Evolutionary conservation across 2,888 invertebrate species (phyloP), one percentile per base, ranked within the genome.

Genomic region (Yponomeuta plumbellus): DNA sequence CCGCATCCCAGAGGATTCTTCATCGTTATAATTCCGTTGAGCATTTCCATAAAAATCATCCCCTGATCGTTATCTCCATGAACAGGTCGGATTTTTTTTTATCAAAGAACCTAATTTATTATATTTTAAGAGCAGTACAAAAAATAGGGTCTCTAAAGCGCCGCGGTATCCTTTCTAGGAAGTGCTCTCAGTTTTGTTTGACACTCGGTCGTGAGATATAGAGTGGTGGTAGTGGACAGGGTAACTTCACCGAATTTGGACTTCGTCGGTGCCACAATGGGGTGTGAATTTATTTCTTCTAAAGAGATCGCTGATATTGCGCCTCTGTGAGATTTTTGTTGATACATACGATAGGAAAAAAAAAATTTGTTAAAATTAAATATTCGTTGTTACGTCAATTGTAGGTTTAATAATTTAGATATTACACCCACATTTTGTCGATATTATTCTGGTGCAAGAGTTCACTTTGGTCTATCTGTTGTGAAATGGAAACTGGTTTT

Each of bases 1-100:
- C 78, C 84, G 82, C 85, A 84, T 87, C 88, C 85, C 87, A 86
- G 89, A 88, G 88, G 88, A 87, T 85, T 86, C 80, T 81, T 84
- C 83, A 85, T 88, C 81, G 81, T 88, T 88, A 89, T 86, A 88
- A 90, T 91, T 88, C 88, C 88, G 84, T 82, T 78, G 79, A 86
- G 81, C 81, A 88, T 90, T 91, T 88, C 88, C 88, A 91, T 90
- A 90, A 90, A 90, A 90, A 90, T 89, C 77, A 83, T 86, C 86
- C 44, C 80, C 76, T 74, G 90, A 90, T 90, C 84, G 83, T 88
- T 90, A 90, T 90, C 90, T 81, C 76, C 75, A 78, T 82, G 87
- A 88, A 86, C 90, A 91, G 91, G 90, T 91, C 89, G 86, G 84
- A 84, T 83, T 85, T 80, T 84, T 89, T 91, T 89, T 86, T 86